Base-by-base conservation (phyloP, 37 sponge, comb jelly and placozoan species). In the Ephydatia muelleri region DNA sequence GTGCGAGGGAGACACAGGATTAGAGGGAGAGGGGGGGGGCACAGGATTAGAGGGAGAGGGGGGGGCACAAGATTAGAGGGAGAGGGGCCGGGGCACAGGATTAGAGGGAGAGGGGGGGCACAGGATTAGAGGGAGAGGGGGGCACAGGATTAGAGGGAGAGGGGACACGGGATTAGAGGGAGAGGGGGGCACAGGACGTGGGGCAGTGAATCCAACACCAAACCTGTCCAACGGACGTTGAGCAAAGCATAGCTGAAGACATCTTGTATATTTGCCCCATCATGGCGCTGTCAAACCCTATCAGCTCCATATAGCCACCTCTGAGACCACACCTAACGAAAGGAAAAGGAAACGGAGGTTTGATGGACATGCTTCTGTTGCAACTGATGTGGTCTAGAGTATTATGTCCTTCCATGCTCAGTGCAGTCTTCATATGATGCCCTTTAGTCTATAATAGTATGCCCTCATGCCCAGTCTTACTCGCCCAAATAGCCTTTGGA, bases 401-500 rank as follows among this genome's bases (percentile, higher is more conserved):
- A n/a, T n/a, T n/a, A n/a, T n/a, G n/a, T n/a, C 57, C 57, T 57
- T 57, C 57, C 57, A 4, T 57, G 0, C 1, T 65, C 33, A 68
- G 2, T 2, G 14, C 43, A 78, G 0, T 23, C 21, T 3, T 77
- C 64, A 77, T 43, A 38, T 22, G 28, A 29, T 49, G 49, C 29
- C n/a, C n/a, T n/a, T n/a, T n/a, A n/a, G n/a, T n/a, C n/a, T n/a
- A n/a, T n/a, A n/a, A n/a, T n/a, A n/a, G n/a, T n/a, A n/a, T n/a
- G n/a, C n/a, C n/a, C n/a, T n/a, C n/a, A 83, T 31, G 38, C 78
- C 16, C 38, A 30, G 8, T n/a, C 96, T 92, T 83, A 97, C 95
- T 98, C 99, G 88, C 99, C 97, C 67, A 93, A 35, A 68, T 81
- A 96, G 43, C 99, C 99, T 66, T 98, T 98, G 16, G 96, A 96